These are phyloP conservation scores for Apaloderma vittatum DNA, from an alignment of 2,113 vertebrate species.

Conservation along the genomic window DNA sequence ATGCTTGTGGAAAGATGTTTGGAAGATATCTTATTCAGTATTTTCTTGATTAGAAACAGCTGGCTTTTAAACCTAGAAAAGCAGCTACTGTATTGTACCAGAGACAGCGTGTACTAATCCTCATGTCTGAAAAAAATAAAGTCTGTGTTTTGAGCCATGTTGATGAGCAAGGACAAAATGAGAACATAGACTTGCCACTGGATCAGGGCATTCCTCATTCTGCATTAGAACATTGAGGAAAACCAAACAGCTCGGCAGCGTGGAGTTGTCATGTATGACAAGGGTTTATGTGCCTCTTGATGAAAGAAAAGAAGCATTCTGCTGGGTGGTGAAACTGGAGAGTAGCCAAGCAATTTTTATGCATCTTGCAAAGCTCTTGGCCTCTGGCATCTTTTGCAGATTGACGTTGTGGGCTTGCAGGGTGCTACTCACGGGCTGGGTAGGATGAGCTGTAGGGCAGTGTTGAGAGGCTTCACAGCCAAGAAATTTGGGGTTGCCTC, in stretches of 20 bases:
- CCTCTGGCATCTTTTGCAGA: not conserved
- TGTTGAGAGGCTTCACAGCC: accelerated
- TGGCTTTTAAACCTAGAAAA: conserved; percentile 19
- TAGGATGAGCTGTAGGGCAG: not conserved
- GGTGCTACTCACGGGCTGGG: accelerated
- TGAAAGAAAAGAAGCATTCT: not conserved
- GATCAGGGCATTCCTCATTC: conserved; percentile 1
- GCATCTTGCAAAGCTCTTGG: accelerated
- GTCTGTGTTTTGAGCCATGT: not conserved
- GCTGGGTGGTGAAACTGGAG: not conserved
- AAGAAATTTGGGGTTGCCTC: not conserved
- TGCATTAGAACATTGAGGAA: not conserved
- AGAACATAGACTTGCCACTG: not conserved
- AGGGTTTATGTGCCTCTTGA: not conserved
- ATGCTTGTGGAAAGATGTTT: conserved; percentile 21
- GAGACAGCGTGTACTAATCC: not conserved
- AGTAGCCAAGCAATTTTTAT: not conserved
- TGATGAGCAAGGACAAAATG: not conserved
- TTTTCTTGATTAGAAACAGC: conserved; percentile 52
- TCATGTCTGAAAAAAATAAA: not conserved
- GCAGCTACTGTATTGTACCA: conserved; percentile 58
- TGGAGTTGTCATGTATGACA: not conserved
- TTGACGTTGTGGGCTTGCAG: not conserved
- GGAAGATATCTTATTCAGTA: conserved; percentile 22
- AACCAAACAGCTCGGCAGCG: not conserved